Conservation (phyloP, 2,888 invertebrate genomes). For the Cerceris rybyensis region DNA sequence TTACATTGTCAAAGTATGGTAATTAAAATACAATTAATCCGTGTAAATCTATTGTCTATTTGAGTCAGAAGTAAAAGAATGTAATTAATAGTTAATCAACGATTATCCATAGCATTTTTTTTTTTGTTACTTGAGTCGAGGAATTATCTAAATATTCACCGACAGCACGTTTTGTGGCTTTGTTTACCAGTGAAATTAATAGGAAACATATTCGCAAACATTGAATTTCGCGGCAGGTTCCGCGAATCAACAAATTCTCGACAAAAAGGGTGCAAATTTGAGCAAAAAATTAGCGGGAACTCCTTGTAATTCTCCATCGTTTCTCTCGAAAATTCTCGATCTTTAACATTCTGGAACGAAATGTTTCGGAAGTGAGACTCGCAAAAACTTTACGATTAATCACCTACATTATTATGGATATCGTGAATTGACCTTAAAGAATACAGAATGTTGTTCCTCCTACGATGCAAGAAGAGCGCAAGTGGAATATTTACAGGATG, state of each 20-base stretch:
- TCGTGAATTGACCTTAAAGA: not conserved
- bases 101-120: too few relatives aligned
- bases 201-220: not conserved
- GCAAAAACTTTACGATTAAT: not conserved
- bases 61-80: too few relatives aligned
- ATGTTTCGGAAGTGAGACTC: not conserved
- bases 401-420: not conserved
- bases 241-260: slow-evolving; percentile 11
- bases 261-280: slow-evolving; percentile 23
- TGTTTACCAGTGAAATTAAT: not conserved
- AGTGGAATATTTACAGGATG: slow-evolving; percentile 16
- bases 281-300: slow-evolving; percentile 8
- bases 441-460: slow-evolving; percentile 1
- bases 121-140: too few relatives aligned
- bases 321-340: not conserved
- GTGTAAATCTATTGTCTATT: too few relatives aligned
- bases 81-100: too few relatives aligned
- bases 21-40: too few relatives aligned
- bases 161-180: not conserved
- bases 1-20: not conserved
- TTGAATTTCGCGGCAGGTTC: slow-evolving; percentile 15
- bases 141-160: not conserved
- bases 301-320: not conserved
- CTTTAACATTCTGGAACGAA: not conserved
- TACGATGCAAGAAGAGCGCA: slow-evolving; percentile 6